phyloP scores from a whole-genome alignment of 2,888 invertebrate genomes.

The Leucophenga maculata region DNA sequence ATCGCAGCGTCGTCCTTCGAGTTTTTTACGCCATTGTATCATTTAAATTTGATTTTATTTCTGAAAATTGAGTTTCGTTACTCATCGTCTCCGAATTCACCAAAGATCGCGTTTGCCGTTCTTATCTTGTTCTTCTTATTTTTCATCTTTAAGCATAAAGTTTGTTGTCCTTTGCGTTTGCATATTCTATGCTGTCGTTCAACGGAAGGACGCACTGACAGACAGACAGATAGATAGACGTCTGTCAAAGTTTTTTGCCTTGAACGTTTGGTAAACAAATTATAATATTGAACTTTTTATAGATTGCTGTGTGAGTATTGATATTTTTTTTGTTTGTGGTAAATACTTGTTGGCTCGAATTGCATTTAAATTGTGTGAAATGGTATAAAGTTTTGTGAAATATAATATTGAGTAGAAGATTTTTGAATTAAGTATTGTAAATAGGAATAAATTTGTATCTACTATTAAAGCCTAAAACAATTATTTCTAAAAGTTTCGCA shows the following conservation, averaged over 20 bases:
- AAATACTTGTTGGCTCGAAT: no score
- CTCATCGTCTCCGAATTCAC: not conserved
- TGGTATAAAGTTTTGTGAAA: no score
- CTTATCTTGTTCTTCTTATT: conserved; percentile 20
- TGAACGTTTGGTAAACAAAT: conserved; percentile 59
- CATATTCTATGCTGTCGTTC: conserved; percentile 29
- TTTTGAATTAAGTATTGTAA: no score
- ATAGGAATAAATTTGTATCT: no score
- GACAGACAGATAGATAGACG: not conserved
- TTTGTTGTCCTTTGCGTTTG: conserved; percentile 47
- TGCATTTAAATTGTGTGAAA: no score
- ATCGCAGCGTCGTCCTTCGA: not conserved
- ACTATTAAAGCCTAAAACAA: no score
- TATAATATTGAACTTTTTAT: conserved; percentile 64
- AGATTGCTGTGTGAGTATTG: conserved; percentile 49
- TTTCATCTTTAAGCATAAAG: conserved; percentile 30
- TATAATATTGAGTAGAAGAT: no score
- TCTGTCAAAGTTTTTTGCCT: not conserved
- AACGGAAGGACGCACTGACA: not conserved
- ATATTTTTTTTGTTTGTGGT: conserved; percentile 3
- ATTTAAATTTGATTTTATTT: conserved; percentile 67
- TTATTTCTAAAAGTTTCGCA: no score
- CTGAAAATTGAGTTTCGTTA: conserved; percentile 63
- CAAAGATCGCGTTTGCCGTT: not conserved
- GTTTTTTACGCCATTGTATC: conserved; percentile 52